These are phyloP conservation scores for Globicephala melas DNA, from an alignment of 2,113 vertebrate genomes.

Conservation along the genomic window DNA sequence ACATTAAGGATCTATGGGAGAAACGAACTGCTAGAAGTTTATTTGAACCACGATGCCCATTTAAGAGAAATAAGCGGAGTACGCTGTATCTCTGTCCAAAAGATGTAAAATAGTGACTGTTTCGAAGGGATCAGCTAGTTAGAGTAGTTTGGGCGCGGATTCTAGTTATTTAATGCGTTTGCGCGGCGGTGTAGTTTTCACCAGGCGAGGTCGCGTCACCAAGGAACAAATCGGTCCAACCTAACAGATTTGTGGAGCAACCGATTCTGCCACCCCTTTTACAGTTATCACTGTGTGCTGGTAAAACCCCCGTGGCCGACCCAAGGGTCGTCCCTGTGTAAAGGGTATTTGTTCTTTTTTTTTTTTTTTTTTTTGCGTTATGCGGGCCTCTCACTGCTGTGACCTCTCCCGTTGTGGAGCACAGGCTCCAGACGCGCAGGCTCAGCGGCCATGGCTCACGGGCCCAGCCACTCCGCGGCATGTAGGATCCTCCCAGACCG, in stretches of 20 bases:
- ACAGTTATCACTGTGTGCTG: neutral
- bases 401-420: too few relatives aligned
- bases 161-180: neutral
- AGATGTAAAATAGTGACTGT: neutral
- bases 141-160: neutral
- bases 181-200: neutral
- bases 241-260: neutral
- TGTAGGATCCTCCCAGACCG: too few relatives aligned
- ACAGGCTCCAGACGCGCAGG: too few relatives aligned
- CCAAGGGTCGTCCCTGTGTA: neutral
- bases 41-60: neutral
- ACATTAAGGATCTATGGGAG: neutral
- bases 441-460: too few relatives aligned
- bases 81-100: too few relatives aligned
- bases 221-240: neutral
- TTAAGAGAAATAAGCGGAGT: neutral
- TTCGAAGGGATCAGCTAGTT: neutral
- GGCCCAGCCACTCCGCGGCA: too few relatives aligned
- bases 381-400: too few relatives aligned
- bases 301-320: neutral
- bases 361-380: too few relatives aligned
- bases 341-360: neutral
- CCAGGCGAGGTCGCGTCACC: neutral
- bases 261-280: neutral
- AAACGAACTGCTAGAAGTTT: neutral